Evolutionary conservation across 92 coral and sea anemone genomes (phyloP).

Genomic region (Paragorgia papillata): DNA sequence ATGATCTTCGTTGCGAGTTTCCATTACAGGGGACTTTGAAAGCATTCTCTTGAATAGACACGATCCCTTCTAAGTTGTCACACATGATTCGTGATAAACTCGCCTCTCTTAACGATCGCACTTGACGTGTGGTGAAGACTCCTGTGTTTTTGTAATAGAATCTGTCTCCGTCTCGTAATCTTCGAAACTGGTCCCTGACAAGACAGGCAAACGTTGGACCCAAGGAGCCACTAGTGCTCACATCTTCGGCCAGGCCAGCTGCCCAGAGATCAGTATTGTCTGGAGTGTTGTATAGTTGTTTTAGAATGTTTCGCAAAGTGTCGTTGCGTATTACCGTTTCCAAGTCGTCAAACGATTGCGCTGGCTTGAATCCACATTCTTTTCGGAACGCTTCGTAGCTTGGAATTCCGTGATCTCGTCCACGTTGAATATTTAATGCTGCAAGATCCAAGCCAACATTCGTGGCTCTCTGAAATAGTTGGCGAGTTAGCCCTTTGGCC

Average conservation of each 20-base stretch:
- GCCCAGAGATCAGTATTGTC: constrained; percentile 83
- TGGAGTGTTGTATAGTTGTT: constrained; percentile 70
- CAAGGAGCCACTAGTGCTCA: constrained; percentile 69
- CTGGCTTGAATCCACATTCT: constrained; percentile 77
- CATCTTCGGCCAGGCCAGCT: constrained; percentile 82
- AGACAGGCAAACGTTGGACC: constrained; percentile 91
- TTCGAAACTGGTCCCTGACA: constrained; percentile 71
- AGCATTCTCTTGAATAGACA: constrained; percentile 31
- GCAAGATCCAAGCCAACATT: constrained; percentile 75
- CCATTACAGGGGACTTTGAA: constrained; percentile 10
- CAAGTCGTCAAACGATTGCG: constrained; percentile 83
- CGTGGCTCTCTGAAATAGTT: constrained; percentile 9
- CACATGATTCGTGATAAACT: constrained; percentile 83
- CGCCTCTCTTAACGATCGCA: constrained; percentile 65
- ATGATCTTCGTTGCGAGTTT: too few relatives aligned
- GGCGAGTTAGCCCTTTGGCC: constrained; percentile 9
- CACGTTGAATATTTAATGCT: constrained; percentile 90
- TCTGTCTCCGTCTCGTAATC: constrained; percentile 91
- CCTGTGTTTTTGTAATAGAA: constrained; percentile 81
- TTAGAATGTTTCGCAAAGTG: constrained; percentile 59
- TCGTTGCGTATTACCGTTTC: constrained; percentile 67
- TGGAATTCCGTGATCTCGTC: constrained; percentile 92
- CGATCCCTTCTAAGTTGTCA: constrained; percentile 53
- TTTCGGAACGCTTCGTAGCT: constrained; percentile 94
- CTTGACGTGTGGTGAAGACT: constrained; percentile 65